These are phyloP conservation scores for Panzeria rudis DNA, from an alignment of 2,888 invertebrate genomes.

Conservation along the genomic window DNA sequence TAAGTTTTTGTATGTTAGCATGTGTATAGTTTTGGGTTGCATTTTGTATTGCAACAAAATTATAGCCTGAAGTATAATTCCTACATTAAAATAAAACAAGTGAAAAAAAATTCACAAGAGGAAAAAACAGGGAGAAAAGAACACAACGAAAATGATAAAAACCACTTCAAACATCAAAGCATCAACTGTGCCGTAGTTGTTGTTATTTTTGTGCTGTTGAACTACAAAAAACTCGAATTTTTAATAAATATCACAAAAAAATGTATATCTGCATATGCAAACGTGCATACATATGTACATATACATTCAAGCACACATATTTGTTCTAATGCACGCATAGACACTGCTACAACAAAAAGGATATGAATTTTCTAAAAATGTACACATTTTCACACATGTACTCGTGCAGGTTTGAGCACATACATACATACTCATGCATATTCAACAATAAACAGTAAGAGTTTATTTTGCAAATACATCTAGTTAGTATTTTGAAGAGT, in stretches of 20 bases:
- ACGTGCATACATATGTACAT: not conserved
- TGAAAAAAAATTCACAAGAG: slow-evolving; percentile 11
- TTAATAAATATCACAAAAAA: not conserved
- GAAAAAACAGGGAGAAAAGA: not conserved
- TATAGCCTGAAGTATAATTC: slow-evolving; percentile 62
- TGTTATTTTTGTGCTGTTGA: slow-evolving; percentile 22
- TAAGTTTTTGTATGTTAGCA: not conserved
- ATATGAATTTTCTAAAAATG: slow-evolving; percentile 47
- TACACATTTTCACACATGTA: not conserved
- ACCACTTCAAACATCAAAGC: slow-evolving; percentile 68
- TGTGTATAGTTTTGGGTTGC: not conserved
- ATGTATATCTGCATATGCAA: slow-evolving; percentile 11
- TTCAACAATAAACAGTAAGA: slow-evolving; percentile 29
- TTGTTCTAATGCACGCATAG: not conserved
- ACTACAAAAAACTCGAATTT: slow-evolving; percentile 7
- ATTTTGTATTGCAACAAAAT: slow-evolving; percentile 47
- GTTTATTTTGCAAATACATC: slow-evolving; percentile 36
- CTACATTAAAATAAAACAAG: slow-evolving; percentile 32
- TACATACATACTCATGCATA: slow-evolving; percentile 24
- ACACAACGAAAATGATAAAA: slow-evolving; percentile 8
- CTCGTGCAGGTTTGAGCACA: not conserved
- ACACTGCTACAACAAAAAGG: slow-evolving; percentile 5
- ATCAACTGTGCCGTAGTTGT: slow-evolving; percentile 7
- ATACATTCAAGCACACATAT: not conserved
- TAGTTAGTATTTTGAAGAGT: slow-evolving; percentile 21